Evolutionary conservation across 2,113 vertebrate species (phyloP).

Genomic region (Cavia porcellus): DNA sequence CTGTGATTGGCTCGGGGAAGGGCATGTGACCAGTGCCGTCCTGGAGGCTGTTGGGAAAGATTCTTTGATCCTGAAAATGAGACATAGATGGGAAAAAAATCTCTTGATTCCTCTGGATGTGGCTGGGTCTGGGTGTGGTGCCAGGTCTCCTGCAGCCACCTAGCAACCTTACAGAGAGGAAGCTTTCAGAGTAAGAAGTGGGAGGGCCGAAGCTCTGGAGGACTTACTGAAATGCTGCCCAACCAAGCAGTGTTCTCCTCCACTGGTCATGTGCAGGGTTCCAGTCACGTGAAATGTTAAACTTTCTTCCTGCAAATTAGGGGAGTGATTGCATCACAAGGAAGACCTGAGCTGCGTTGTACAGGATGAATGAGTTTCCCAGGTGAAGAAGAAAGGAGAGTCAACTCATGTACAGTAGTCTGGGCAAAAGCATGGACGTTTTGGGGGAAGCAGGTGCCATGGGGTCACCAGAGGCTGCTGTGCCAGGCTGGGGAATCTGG

Average conservation of each 20-base stretch:
- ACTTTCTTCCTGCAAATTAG: neutral
- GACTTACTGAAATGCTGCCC: neutral
- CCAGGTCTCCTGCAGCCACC: neutral
- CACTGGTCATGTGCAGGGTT: neutral
- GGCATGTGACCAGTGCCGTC: neutral
- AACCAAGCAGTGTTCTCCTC: neutral
- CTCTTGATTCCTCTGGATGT: neutral
- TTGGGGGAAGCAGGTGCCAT: neutral
- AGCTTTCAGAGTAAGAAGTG: neutral
- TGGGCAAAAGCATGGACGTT: neutral
- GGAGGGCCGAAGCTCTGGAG: neutral
- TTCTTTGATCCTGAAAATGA: neutral
- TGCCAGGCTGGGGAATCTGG: neutral
- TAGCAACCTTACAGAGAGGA: neutral
- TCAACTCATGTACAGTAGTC: neutral
- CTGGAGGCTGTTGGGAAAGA: neutral
- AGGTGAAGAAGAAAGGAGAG: neutral
- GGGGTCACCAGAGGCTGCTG: neutral
- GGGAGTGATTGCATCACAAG: neutral
- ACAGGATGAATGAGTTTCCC: neutral
- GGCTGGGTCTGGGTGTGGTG: neutral
- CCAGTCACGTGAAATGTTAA: neutral
- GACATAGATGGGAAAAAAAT: neutral
- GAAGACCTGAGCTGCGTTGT: neutral
- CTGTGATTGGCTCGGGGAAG: neutral